Conservation (phyloP, 2,797 vertebrate species). For the Yasuhikotakia modesta region DNA sequence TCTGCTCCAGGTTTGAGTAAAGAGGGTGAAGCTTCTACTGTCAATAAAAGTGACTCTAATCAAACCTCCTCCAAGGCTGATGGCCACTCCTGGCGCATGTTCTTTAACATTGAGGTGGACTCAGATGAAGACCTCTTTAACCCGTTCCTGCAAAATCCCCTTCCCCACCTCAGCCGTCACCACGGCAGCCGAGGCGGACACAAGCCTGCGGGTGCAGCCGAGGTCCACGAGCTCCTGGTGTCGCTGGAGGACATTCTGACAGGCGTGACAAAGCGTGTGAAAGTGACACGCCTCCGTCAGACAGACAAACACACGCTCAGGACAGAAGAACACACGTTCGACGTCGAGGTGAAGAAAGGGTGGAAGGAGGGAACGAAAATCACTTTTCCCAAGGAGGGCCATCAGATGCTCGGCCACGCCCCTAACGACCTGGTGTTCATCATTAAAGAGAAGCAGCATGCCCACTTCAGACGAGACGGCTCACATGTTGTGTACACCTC, state of each 20-base stretch:
- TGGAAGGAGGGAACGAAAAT: slow-evolving; percentile 97
- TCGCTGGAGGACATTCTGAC: slow-evolving; percentile 93
- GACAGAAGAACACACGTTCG: slow-evolving; percentile 91
- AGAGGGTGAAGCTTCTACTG: slow-evolving; percentile 39
- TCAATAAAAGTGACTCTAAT: slow-evolving; percentile 75
- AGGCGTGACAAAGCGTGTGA: slow-evolving; percentile 93
- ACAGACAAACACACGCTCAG: slow-evolving; percentile 85
- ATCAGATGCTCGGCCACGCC: slow-evolving; percentile 87
- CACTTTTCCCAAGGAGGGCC: slow-evolving; percentile 94
- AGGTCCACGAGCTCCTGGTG: slow-evolving; percentile 89
- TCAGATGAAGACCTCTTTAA: slow-evolving; percentile 85
- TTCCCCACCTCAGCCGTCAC: slow-evolving; percentile 76
- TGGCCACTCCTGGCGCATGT: slow-evolving; percentile 87
- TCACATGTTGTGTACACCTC: slow-evolving; percentile 89
- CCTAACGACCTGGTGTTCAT: slow-evolving; percentile 91
- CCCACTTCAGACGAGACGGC: slow-evolving; percentile 88
- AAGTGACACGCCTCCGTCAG: slow-evolving; percentile 89
- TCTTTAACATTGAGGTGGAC: slow-evolving; percentile 85
- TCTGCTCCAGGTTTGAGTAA: slow-evolving; percentile 50
- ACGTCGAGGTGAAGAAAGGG: slow-evolving; percentile 94
- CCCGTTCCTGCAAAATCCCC: slow-evolving; percentile 82
- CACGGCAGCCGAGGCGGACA: slow-evolving; percentile 64
- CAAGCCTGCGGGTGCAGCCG: slow-evolving; percentile 79
- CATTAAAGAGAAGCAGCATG: slow-evolving; percentile 90
- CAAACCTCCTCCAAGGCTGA: slow-evolving; percentile 86